These are phyloP conservation scores for Arenaria interpres DNA, from an alignment of 2,113 vertebrate genomes.

Conservation along the genomic window DNA sequence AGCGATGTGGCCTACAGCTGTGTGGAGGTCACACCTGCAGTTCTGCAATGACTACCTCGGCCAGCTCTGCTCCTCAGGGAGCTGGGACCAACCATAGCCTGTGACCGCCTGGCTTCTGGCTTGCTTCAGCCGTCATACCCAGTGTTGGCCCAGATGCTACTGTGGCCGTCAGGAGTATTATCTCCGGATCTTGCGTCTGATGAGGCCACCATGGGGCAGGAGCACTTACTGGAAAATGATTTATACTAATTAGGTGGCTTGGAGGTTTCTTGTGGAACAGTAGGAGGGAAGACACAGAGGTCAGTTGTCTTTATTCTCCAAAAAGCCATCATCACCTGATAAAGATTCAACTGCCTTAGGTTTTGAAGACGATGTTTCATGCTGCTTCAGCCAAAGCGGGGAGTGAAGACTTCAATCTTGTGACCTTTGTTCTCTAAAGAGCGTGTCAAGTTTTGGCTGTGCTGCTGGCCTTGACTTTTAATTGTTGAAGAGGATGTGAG, in stretches of 20 bases:
- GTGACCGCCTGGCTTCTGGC: neutral
- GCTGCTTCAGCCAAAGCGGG: conserved; percentile 44
- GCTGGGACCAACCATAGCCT: neutral
- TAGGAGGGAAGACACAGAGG: conserved; percentile 49
- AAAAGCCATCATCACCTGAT: conserved; percentile 68
- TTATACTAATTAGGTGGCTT: conserved; percentile 59
- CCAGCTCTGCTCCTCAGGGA: neutral
- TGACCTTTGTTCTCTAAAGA: conserved; percentile 67
- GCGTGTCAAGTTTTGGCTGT: conserved; percentile 63
- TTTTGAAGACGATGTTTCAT: conserved; percentile 61
- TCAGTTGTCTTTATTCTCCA: conserved; percentile 58
- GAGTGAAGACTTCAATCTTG: conserved; percentile 59
- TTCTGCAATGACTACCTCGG: neutral
- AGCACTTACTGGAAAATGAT: conserved; percentile 60
- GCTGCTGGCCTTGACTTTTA: conserved; percentile 66
- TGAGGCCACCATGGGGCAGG: neutral
- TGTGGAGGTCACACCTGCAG: conserved; percentile 11
- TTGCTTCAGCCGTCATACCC: neutral
- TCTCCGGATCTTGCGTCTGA: conserved; percentile 13
- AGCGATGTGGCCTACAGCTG: neutral
- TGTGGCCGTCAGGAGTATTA: neutral
- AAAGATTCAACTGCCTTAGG: conserved; percentile 58
- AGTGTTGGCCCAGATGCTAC: neutral
- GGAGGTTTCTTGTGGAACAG: conserved; percentile 36
- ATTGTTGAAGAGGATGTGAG: conserved; percentile 68